A percentile compares a stretch with the other conserved stretches of the same genome.
phyloP scores from a whole-genome alignment of 92 coral and sea anemone species.

The Epizoanthus fatuus region DNA sequence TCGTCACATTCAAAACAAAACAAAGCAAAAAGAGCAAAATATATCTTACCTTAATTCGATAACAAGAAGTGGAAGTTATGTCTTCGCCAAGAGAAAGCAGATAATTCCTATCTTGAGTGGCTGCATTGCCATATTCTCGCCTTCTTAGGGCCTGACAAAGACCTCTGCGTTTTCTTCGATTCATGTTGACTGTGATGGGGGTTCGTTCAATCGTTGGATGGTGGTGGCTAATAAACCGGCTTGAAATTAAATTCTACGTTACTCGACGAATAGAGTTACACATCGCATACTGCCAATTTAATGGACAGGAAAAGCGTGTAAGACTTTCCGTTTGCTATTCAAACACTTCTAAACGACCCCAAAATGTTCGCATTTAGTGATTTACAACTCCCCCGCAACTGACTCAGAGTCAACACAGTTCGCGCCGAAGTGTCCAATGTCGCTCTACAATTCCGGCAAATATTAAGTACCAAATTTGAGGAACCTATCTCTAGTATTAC shows the following conservation, averaged over 20 bases:
- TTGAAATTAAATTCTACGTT: neutral
- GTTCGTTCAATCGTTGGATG: neutral
- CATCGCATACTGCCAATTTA: neutral
- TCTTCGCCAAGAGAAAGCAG: slow-evolving; percentile 81
- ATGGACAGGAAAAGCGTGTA: neutral
- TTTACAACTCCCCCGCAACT: slow-evolving; percentile 39
- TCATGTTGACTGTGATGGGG: neutral
- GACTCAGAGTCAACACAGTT: neutral
- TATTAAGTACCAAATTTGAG: no score
- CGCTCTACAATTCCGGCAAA: neutral
- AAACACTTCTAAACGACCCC: slow-evolving; percentile 3
- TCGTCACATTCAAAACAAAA: slow-evolving; percentile 3
- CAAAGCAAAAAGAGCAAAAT: slow-evolving; percentile 15
- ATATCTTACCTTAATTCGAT: slow-evolving; percentile 73
- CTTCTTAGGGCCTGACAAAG: slow-evolving; percentile 68
- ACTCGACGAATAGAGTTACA: neutral
- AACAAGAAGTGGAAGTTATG: slow-evolving; percentile 69
- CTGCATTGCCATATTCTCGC: slow-evolving; percentile 72
- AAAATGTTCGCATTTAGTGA: slow-evolving; percentile 24
- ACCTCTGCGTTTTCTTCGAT: slow-evolving; percentile 6
- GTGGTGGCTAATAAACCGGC: neutral
- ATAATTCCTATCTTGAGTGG: slow-evolving; percentile 65
- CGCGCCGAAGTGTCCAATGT: neutral
- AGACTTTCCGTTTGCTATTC: slow-evolving; percentile 6
- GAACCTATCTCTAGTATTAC: no score